A percentile compares a stretch with the other conserved stretches of the same genome.
Evolutionary conservation across 2,888 invertebrate genomes (phyloP).

Genomic region (Hirtodrosophila duncani): DNA sequence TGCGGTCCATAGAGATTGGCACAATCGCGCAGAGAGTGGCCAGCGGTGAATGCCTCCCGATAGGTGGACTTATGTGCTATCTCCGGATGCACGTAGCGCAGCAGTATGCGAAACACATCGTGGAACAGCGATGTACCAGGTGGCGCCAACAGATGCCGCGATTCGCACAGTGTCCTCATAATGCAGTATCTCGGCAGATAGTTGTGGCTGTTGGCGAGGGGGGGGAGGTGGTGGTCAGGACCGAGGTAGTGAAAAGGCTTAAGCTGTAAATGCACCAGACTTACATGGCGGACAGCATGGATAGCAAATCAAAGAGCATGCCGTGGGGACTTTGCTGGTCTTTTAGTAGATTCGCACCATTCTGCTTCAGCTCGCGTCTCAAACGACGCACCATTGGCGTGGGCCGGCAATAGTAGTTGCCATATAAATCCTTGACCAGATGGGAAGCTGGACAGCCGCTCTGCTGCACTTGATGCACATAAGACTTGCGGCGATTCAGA

Average conservation of each 20-base stretch:
- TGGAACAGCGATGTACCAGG: slow-evolving; percentile 83
- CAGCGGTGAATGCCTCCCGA: slow-evolving; percentile 50
- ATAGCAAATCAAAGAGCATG: slow-evolving; percentile 54
- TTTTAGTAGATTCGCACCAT: slow-evolving; percentile 31
- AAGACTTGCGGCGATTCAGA: slow-evolving; percentile 41
- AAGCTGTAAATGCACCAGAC: neutral
- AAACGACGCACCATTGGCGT: slow-evolving; percentile 27
- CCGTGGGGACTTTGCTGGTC: slow-evolving; percentile 36
- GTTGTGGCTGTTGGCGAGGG: slow-evolving; percentile 46
- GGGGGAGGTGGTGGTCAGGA: neutral
- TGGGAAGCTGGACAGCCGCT: slow-evolving; percentile 51
- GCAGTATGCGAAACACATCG: slow-evolving; percentile 82
- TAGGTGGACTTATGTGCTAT: slow-evolving; percentile 57
- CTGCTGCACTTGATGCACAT: slow-evolving; percentile 13
- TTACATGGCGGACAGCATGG: slow-evolving; percentile 46
- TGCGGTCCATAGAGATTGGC: slow-evolving; percentile 69
- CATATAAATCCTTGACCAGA: slow-evolving; percentile 49
- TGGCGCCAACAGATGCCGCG: slow-evolving; percentile 80
- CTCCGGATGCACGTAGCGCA: slow-evolving; percentile 80
- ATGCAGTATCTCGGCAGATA: slow-evolving; percentile 79
- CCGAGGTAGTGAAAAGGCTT: neutral
- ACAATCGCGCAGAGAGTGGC: slow-evolving; percentile 63
- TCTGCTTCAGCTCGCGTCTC: slow-evolving; percentile 36
- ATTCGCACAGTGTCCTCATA: slow-evolving; percentile 84
- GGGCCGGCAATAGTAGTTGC: slow-evolving; percentile 51